Percentiles rank a stretch among this genome's conserved stretches.
These are phyloP conservation scores for Formicarius rufipectus DNA, from an alignment of 2,113 vertebrate genomes.

Conservation along the genomic window DNA sequence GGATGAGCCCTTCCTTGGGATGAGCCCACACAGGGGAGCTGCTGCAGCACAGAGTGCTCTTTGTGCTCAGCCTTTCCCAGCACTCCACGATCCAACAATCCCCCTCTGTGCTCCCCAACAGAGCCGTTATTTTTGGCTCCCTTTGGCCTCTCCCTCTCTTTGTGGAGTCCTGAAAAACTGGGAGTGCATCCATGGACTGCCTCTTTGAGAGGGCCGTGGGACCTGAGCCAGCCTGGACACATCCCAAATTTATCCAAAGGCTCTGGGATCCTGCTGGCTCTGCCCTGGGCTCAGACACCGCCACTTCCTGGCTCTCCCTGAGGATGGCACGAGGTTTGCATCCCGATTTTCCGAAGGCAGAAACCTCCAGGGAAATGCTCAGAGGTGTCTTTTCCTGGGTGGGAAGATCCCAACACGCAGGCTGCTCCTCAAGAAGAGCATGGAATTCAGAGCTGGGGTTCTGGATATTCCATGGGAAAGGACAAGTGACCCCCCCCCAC, in stretches of 20 bases:
- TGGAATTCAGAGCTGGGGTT: neutral
- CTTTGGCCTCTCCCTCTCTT: slow-evolving; percentile 32
- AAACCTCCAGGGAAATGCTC: neutral
- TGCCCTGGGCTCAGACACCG: neutral
- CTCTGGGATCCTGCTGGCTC: neutral
- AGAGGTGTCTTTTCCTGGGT: neutral
- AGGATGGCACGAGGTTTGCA: neutral
- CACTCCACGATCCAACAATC: neutral
- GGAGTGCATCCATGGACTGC: neutral
- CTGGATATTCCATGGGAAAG: neutral
- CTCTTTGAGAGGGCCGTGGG: neutral
- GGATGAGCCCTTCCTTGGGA: too few relatives aligned
- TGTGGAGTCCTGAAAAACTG: neutral
- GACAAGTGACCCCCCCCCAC: too few relatives aligned
- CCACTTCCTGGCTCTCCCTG: neutral
- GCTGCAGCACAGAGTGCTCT: neutral
- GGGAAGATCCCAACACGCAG: neutral
- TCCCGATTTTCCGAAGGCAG: neutral
- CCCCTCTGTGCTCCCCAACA: neutral
- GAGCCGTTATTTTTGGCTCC: slow-evolving; percentile 30
- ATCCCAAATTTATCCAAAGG: neutral
- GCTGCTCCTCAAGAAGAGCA: neutral
- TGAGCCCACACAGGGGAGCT: neutral
- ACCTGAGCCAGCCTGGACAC: neutral
- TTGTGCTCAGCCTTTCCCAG: slow-evolving; percentile 9